Percentiles rank a stretch among this genome's conserved stretches.
Evolutionary conservation across 92 coral and sea anemone species (phyloP).

Genomic region (Bergia sp.): DNA sequence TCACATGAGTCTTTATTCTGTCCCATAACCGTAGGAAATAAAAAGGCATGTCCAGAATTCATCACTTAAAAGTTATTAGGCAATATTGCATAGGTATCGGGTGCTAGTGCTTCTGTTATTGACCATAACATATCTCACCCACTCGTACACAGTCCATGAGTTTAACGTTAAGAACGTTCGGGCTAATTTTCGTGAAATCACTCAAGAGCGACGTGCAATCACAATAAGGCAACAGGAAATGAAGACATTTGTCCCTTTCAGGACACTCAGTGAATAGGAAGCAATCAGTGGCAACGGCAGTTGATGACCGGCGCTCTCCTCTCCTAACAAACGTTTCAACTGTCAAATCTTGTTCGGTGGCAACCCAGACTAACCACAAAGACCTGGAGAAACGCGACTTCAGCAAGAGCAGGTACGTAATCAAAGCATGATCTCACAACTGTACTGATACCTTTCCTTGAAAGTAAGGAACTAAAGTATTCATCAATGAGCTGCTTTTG

Average conservation of each 20-base stretch:
- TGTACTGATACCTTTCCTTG: not conserved
- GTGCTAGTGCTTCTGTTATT: not conserved
- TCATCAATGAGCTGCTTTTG: constrained; percentile 1
- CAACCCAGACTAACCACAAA: not conserved
- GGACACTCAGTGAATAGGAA: constrained; percentile 29
- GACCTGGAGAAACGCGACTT: not conserved
- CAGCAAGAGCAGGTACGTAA: not conserved
- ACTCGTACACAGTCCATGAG: not conserved
- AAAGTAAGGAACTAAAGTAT: not conserved
- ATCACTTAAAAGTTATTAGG: constrained; percentile 24
- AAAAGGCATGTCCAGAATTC: constrained; percentile 49
- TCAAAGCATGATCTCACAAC: not conserved
- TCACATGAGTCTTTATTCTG: constrained; percentile 42
- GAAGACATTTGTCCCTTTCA: constrained; percentile 41
- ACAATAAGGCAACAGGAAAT: constrained; percentile 45
- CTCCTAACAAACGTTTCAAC: constrained; percentile 23
- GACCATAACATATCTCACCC: constrained; percentile 4
- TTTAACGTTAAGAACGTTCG: not conserved
- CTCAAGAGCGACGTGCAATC: constrained; percentile 41
- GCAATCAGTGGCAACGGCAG: constrained; percentile 33
- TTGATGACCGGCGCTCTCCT: not conserved
- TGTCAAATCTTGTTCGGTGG: constrained; percentile 21
- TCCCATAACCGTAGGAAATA: constrained; percentile 47
- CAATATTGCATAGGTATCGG: constrained; percentile 1
- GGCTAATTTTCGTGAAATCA: constrained; percentile 46